Evolutionary conservation across 2,888 invertebrate species (phyloP).

Genomic region (Ephialtes manifestator): DNA sequence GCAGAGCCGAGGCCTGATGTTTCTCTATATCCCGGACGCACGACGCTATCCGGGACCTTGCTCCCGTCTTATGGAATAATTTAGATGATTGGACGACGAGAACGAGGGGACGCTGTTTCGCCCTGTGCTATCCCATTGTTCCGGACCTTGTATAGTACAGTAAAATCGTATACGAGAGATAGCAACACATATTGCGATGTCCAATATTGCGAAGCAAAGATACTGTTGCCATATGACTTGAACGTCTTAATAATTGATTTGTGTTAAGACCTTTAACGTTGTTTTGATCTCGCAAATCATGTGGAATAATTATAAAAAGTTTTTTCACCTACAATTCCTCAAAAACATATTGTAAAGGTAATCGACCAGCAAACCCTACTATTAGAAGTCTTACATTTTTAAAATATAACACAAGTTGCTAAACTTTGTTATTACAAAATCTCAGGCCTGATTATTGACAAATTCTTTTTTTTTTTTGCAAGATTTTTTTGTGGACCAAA

Average conservation of each 20-base stretch:
- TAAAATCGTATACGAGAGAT: constrained; percentile 11
- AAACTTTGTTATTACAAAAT: too few species aligned
- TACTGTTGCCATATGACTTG: not conserved
- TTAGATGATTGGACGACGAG: constrained; percentile 82
- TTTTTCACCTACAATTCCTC: not conserved
- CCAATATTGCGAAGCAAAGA: not conserved
- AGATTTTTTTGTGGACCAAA: too few species aligned
- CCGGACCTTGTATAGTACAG: constrained; percentile 51
- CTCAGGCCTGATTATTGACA: too few species aligned
- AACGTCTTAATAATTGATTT: not conserved
- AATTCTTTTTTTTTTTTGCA: too few species aligned
- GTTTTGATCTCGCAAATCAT: not conserved
- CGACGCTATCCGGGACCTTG: constrained; percentile 49
- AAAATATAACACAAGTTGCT: too few species aligned
- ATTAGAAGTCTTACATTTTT: too few species aligned
- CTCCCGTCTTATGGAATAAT: constrained; percentile 84
- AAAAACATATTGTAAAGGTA: too few species aligned
- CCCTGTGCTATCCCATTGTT: constrained; percentile 73
- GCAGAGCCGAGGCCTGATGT: constrained; percentile 57
- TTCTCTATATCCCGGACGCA: constrained; percentile 59
- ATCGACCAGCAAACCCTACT: too few species aligned
- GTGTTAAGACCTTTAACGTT: constrained; percentile 4
- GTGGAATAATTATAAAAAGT: not conserved
- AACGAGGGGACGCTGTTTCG: constrained; percentile 74
- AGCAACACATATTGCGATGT: constrained; percentile 20